Percentiles rank a stretch among this genome's conserved stretches.
These are phyloP conservation scores for Spicauda simplicius DNA, from an alignment of 2,888 invertebrate genomes.

Conservation along the genomic window DNA sequence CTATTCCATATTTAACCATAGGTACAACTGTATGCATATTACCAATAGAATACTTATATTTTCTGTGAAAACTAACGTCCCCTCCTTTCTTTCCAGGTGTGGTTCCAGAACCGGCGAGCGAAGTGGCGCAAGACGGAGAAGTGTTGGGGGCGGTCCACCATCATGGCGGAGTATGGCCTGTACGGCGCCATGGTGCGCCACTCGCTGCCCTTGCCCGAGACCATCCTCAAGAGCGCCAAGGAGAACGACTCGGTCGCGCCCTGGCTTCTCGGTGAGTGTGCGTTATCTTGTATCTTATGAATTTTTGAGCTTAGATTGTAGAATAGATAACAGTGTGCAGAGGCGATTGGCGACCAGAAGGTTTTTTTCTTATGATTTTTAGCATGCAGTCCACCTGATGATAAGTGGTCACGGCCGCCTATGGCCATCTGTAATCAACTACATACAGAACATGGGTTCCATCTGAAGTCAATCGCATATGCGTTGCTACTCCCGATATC, in stretches of 20 bases:
- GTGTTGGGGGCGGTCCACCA: slow-evolving; percentile 99
- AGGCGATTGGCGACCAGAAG: no score
- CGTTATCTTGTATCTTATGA: slow-evolving; percentile 12
- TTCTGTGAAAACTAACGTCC: no score
- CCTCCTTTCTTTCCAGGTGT: slow-evolving; percentile 89
- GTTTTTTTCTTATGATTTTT: no score
- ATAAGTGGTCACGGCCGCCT: no score
- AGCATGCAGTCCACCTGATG: no score
- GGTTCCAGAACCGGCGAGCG: slow-evolving; percentile 99
- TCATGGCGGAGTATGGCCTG: slow-evolving; percentile 99
- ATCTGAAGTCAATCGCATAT: no score
- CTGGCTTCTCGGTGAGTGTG: slow-evolving; percentile 97
- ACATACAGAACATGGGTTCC: no score
- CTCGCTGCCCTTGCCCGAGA: slow-evolving; percentile 98
- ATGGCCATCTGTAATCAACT: no score
- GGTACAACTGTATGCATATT: no score
- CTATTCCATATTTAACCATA: no score
- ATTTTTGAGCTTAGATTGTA: neutral
- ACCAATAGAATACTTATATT: no score
- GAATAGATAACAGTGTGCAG: neutral
- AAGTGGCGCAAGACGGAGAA: slow-evolving; percentile 99
- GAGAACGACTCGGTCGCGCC: slow-evolving; percentile 99
- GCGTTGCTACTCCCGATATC: no score
- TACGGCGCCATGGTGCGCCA: slow-evolving; percentile 99
- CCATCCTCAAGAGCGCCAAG: slow-evolving; percentile 98